Conservation (phyloP, 2,113 vertebrate species). For the Daphoenositta chrysoptera region DNA sequence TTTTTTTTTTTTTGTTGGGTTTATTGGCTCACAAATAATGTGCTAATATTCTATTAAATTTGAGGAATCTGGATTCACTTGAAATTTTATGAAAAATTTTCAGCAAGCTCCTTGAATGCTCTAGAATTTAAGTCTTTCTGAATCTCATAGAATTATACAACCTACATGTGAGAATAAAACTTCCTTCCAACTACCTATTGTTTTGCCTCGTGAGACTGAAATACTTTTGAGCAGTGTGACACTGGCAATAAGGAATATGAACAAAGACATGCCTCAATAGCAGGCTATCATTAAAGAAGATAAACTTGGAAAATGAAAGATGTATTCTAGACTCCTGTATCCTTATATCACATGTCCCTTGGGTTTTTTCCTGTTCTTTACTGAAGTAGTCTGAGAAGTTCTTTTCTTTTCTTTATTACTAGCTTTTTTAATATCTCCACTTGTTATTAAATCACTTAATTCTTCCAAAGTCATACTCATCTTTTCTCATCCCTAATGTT, state of each 20-base stretch:
- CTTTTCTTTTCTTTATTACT: neutral
- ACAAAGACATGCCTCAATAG: neutral
- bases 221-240: neutral
- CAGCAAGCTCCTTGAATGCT: neutral
- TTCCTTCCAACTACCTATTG: neutral
- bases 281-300: neutral
- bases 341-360: neutral
- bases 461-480: neutral
- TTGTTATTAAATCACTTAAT: neutral
- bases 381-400: neutral
- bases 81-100: neutral
- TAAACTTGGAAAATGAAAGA: neutral
- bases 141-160: neutral
- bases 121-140: neutral
- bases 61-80: neutral
- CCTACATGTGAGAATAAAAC: neutral
- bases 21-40: neutral
- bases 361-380: neutral
- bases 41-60: neutral
- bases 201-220: neutral
- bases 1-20: neutral
- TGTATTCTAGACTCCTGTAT: neutral
- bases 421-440: neutral
- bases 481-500: neutral
- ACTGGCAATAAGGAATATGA: neutral